Percentiles rank a stretch among this genome's conserved stretches.
Conservation (phyloP, 2,797 vertebrate species). For the Enteromius anoplus region DNA sequence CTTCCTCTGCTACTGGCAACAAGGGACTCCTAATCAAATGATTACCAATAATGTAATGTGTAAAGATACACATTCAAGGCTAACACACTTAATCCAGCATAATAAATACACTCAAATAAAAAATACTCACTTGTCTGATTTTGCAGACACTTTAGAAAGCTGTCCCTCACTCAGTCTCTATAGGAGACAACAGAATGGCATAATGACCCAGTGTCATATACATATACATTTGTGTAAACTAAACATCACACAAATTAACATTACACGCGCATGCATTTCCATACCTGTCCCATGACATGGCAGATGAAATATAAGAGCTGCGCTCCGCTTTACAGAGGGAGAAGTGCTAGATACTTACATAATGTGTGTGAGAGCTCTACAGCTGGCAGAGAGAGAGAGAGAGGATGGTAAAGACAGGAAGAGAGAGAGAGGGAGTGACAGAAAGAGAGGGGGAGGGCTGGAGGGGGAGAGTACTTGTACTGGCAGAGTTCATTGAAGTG, state of each 20-base stretch:
- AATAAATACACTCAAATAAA: neutral
- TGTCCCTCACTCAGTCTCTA: slow-evolving; percentile 52
- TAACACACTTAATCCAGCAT: neutral
- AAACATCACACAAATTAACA: slow-evolving; percentile 1
- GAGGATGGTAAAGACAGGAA: slow-evolving; percentile 8
- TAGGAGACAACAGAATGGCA: slow-evolving; percentile 9
- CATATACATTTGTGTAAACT: slow-evolving; percentile 9
- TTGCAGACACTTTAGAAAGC: slow-evolving; percentile 31
- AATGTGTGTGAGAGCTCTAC: slow-evolving; percentile 49
- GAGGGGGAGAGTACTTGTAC: slow-evolving; percentile 37
- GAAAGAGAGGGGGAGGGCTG: slow-evolving; percentile 23
- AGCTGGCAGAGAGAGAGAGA: slow-evolving; percentile 25
- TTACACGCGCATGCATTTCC: slow-evolving; percentile 21
- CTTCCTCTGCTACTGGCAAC: slow-evolving; percentile 59
- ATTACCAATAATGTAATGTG: neutral
- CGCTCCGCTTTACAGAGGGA: slow-evolving; percentile 3
- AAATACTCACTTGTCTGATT: slow-evolving; percentile 51
- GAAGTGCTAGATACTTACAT: slow-evolving; percentile 58
- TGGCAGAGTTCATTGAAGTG: slow-evolving; percentile 43
- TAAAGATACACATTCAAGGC: neutral
- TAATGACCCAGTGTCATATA: slow-evolving; percentile 16
- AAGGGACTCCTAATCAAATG: slow-evolving; percentile 40
- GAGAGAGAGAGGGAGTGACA: slow-evolving; percentile 26
- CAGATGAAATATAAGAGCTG: slow-evolving; percentile 30
- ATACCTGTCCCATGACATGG: slow-evolving; percentile 42